phyloP scores from a whole-genome alignment of 2,113 vertebrate genomes.

The Pavo muticus region DNA sequence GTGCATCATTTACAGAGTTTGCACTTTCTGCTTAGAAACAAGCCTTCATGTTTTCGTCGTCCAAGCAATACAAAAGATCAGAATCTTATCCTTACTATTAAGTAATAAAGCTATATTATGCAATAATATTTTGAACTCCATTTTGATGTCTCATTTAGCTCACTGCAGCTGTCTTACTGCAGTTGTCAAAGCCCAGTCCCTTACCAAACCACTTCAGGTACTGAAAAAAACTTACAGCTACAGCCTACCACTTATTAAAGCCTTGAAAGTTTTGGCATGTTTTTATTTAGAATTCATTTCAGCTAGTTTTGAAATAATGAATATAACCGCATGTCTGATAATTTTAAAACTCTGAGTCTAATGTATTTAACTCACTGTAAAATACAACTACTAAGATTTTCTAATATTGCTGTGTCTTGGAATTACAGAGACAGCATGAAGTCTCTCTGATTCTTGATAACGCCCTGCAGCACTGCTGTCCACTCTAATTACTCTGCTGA shows the following conservation, averaged over 20 bases:
- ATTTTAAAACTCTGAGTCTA: background rate
- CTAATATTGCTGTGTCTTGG: background rate
- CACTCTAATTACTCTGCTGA: background rate
- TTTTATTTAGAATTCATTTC: background rate
- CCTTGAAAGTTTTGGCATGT: background rate
- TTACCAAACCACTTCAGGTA: background rate
- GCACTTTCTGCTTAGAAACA: background rate
- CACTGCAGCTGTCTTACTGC: background rate
- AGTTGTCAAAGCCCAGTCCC: background rate
- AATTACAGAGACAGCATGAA: conserved; percentile 13
- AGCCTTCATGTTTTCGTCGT: background rate
- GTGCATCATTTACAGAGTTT: background rate
- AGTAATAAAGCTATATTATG: background rate
- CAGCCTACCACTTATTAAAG: background rate
- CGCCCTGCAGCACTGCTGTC: background rate
- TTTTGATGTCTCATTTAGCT: background rate
- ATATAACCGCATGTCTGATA: background rate
- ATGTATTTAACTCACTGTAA: background rate
- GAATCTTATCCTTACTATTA: background rate
- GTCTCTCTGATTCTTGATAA: background rate
- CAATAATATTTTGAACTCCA: background rate
- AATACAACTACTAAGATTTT: background rate
- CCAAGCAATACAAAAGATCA: background rate
- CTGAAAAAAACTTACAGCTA: background rate
- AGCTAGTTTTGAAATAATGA: background rate